Evolutionary conservation across 2,113 vertebrate genomes (phyloP).

Genomic region (Xenus cinereus): DNA sequence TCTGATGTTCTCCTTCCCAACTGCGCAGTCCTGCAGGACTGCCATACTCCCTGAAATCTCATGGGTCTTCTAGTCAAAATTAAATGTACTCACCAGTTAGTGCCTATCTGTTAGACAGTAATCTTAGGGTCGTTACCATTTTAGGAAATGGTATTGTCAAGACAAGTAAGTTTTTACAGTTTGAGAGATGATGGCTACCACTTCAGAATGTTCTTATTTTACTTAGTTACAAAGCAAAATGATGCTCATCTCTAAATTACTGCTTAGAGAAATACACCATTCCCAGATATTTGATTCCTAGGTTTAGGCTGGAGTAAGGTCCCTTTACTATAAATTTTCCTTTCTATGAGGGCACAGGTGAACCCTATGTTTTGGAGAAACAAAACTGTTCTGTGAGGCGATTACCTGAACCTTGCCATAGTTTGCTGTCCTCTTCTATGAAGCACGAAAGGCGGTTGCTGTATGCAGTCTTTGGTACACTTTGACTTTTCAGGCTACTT

Average conservation of each 20-base stretch:
- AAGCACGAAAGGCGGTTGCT: not conserved
- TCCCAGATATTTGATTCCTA: not conserved
- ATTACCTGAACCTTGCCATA: not conserved
- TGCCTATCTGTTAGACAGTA: not conserved
- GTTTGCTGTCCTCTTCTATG: not conserved
- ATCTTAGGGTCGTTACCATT: not conserved
- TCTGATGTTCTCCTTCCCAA: not conserved
- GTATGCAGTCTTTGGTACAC: not conserved
- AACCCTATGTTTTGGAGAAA: not conserved
- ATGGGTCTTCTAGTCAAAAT: not conserved
- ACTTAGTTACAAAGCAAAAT: not conserved
- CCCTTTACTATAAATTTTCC: not conserved
- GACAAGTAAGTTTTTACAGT: not conserved
- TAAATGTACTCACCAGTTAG: not conserved
- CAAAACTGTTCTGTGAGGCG: accelerated
- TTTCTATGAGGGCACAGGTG: not conserved
- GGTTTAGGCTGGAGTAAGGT: not conserved
- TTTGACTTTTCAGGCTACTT: not conserved
- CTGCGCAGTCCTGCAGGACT: not conserved
- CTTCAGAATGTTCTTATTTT: not conserved
- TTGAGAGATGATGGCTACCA: not conserved
- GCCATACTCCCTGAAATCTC: not conserved
- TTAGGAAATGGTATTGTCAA: not conserved
- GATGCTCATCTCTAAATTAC: not conserved
- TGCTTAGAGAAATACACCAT: not conserved